Percentiles rank a stretch among this genome's conserved stretches.
These are phyloP conservation scores for Sebastes schlegelii DNA, from an alignment of 2,113 vertebrate species.

Conservation along the genomic window DNA sequence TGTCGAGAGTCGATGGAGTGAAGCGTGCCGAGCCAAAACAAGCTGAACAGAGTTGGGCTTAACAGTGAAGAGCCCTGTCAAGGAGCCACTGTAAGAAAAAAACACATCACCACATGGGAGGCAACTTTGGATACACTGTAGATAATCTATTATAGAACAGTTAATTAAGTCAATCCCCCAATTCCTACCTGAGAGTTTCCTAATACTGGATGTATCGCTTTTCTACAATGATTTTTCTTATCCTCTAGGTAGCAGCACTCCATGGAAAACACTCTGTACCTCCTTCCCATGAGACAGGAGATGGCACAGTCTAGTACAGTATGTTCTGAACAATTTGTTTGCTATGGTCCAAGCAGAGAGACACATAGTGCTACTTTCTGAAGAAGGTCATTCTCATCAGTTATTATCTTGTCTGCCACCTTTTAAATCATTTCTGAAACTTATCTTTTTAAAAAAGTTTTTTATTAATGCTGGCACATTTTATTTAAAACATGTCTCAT, in stretches of 20 bases:
- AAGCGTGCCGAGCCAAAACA: slow-evolving; percentile 27
- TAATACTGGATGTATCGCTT: background rate
- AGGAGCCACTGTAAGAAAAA: slow-evolving; percentile 2
- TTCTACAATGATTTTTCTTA: background rate
- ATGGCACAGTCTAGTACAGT: background rate
- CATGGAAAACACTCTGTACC: background rate
- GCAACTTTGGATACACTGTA: background rate
- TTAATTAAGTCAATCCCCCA: background rate
- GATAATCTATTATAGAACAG: background rate
- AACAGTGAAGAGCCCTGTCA: slow-evolving; percentile 3
- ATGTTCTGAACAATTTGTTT: background rate
- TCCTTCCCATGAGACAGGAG: background rate
- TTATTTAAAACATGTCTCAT: no score
- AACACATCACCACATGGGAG: background rate
- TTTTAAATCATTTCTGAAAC: no score
- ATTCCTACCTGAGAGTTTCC: background rate
- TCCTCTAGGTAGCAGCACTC: background rate
- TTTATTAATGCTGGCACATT: no score
- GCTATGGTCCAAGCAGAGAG: background rate
- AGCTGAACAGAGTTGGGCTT: slow-evolving; percentile 8
- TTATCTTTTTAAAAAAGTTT: no score
- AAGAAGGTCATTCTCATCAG: background rate
- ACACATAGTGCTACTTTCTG: background rate
- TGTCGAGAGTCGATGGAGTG: slow-evolving; percentile 30
- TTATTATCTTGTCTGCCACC: background rate